Conservation (phyloP, 2,797 vertebrate genomes). For the Philypnodon macrostomus region DNA sequence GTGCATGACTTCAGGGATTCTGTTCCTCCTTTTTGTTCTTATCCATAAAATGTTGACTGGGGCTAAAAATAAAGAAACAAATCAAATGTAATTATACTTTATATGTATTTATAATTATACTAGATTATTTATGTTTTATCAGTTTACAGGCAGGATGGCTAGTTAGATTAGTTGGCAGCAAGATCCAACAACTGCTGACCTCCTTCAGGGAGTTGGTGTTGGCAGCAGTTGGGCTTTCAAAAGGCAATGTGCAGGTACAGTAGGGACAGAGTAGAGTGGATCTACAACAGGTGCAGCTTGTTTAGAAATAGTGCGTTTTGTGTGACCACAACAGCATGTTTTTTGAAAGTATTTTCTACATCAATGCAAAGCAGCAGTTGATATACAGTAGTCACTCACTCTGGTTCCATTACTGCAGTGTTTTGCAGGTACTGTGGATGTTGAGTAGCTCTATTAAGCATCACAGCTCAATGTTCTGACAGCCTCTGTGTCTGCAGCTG, state of each 20-base stretch:
- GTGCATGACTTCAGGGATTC: constrained; percentile 22
- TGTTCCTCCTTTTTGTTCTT: constrained; percentile 3
- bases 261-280: constrained; percentile 15
- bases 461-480: constrained; percentile 29
- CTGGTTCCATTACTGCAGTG: neutral
- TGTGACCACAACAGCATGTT: too few relatives aligned
- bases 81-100: constrained; percentile 9
- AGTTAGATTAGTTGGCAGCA: constrained; percentile 57
- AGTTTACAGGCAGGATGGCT: constrained; percentile 59
- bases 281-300: too few relatives aligned
- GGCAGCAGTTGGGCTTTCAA: constrained; percentile 62
- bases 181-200: constrained; percentile 53
- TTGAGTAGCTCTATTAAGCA: constrained; percentile 14
- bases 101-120: constrained; percentile 11
- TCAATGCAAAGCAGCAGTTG: neutral
- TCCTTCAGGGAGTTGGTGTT: constrained; percentile 44
- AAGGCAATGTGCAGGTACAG: constrained; percentile 64
- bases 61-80: constrained; percentile 12
- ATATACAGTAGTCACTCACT: constrained; percentile 3
- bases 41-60: constrained; percentile 15
- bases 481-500: constrained; percentile 18
- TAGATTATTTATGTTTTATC: constrained; percentile 28
- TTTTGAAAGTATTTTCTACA: neutral
- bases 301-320: constrained; percentile 1
- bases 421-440: constrained; percentile 15